Evolutionary conservation across 2,113 vertebrate species (phyloP).

Genomic region (Zosterops borbonicus): DNA sequence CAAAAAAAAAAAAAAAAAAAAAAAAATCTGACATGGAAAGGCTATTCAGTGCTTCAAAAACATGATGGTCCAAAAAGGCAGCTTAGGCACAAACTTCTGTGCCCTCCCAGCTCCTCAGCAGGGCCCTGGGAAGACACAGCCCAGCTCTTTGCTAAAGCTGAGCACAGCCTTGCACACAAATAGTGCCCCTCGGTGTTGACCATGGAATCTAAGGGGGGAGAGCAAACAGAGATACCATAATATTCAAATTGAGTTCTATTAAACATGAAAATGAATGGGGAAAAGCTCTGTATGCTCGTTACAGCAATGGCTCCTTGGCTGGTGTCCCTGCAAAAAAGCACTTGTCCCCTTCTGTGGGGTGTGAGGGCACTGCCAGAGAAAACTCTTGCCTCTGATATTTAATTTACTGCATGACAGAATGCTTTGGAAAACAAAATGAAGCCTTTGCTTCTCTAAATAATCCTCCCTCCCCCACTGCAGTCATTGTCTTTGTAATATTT

Average conservation of each 20-base stretch:
- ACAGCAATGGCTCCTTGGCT: not conserved
- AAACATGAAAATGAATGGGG: not conserved
- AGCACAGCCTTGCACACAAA: not conserved
- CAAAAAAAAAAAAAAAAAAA: not conserved
- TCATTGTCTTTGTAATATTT: conserved; percentile 19
- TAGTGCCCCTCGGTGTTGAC: not conserved
- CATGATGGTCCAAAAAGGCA: not conserved
- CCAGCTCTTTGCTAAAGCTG: not conserved
- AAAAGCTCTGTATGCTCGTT: not conserved
- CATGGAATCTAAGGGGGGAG: not conserved
- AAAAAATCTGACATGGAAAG: not conserved
- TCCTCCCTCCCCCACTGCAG: not conserved
- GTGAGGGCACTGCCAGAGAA: not conserved
- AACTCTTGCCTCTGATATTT: not conserved
- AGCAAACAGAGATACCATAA: not conserved
- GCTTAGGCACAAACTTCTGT: not conserved
- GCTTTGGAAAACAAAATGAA: conserved; percentile 24
- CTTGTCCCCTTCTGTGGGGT: not conserved
- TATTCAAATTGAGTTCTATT: not conserved
- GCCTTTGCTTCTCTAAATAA: conserved; percentile 22
- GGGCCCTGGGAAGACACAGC: not conserved
- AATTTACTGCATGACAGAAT: not conserved
- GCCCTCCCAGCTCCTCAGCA: not conserved
- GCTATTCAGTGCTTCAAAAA: not conserved
- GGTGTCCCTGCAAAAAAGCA: not conserved